Base-by-base conservation (phyloP, 2,888 invertebrate genomes). In the Herminia tarsipennalis region DNA sequence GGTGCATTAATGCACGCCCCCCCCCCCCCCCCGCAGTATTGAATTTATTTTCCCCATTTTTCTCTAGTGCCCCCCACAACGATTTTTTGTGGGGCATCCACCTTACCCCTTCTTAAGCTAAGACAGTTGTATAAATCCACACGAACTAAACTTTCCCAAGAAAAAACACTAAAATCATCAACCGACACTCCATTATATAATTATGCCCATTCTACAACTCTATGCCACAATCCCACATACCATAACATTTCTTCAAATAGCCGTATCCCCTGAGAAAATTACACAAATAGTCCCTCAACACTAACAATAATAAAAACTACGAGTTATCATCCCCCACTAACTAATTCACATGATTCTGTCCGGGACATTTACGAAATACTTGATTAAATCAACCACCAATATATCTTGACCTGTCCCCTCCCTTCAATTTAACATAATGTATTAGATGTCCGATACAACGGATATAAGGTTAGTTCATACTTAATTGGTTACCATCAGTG, bases 271-370 rank as follows among this genome's bases (percentile, higher is more conserved):
- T 22, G 33, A 59, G 43, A 52, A 60, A 63, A 56, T 55, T 54
- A 59, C 46, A 45, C 60, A 76, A 84, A 83, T 81, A 75, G 81
- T 51, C 63, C 70, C 78, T 78, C 73, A 80, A 72, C 77, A 73
- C 66, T 74, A 66, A 82, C 83, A 81, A 83, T 81, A 86, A 87
- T 85, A 86, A 88, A 88, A 88, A 87, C 86, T 76, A 71, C 74
- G 76, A 76, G 71, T 85, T 86, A 88, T 88, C 86, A 79, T 71
- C 82, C 86, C 88, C 69, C 44, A 66, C 75, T 83, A 82, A 86
- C 84, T 87, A 85, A 88, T 87, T 86, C 79, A 73, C 81, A 86
- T 82, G 81, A 70, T 73, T 76, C 80, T 70, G 73, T 70, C 59
- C 74, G 76, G 81, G 69, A 68, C 76, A 73, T 78, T 80, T 75